Conservation (phyloP, 2,797 vertebrate genomes). For the Peromyscus aztecus region DNA sequence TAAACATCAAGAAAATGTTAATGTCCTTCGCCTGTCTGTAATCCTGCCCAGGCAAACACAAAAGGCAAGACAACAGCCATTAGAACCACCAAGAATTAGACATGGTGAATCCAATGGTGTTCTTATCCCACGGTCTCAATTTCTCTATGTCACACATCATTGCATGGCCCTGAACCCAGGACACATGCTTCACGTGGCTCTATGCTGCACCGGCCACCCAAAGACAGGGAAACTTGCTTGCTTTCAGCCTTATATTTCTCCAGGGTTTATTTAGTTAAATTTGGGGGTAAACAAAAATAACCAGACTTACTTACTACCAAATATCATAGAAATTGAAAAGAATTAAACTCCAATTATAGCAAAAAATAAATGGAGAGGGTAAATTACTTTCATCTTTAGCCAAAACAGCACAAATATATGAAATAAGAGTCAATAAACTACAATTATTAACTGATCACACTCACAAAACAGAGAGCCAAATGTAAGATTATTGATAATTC, state of each 20-base stretch:
- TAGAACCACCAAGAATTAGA: not conserved
- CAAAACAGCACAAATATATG: not conserved
- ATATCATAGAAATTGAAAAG: not conserved
- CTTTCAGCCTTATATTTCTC: not conserved
- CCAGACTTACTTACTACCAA: not conserved
- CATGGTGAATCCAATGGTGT: not conserved
- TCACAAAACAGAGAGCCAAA: conserved; percentile 20
- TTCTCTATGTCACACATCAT: not conserved
- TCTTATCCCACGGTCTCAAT: not conserved
- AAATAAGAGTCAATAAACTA: conserved; percentile 16
- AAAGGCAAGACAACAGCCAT: not conserved
- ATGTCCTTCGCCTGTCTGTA: not conserved
- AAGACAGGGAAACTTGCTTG: not conserved
- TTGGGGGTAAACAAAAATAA: not conserved
- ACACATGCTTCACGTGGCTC: not conserved
- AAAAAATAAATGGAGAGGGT: not conserved
- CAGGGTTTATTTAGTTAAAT: not conserved
- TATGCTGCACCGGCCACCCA: not conserved
- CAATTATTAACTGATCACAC: not conserved
- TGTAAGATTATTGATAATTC: conserved; percentile 38
- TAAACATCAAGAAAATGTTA: not conserved
- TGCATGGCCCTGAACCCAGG: not conserved
- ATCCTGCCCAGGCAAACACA: not conserved
- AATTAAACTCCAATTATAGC: conserved; percentile 3
- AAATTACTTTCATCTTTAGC: conserved; percentile 36